Conservation (phyloP, 2,888 invertebrate genomes). For the Napeogenes inachia region DNA sequence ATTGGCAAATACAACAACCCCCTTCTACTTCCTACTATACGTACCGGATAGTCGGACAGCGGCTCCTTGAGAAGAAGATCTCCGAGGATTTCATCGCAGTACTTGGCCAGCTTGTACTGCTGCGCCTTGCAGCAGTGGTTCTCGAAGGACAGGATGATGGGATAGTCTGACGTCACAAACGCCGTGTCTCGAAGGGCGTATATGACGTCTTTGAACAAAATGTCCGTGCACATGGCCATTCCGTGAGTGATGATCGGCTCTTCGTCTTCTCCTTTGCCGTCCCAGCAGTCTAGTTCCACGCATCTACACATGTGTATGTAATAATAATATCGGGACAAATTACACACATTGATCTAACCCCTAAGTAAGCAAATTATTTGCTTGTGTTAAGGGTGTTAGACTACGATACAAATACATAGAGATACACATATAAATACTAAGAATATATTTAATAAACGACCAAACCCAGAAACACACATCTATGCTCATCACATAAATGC, state of each 20-base stretch:
- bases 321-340: too few species aligned
- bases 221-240: conserved; percentile 99
- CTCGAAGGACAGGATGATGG: conserved; percentile 98
- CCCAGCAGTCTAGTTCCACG: conserved; percentile 99
- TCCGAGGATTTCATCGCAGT: conserved; percentile 98
- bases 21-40: conserved; percentile 34
- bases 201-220: conserved; percentile 98
- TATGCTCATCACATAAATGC: too few species aligned
- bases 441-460: too few species aligned
- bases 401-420: too few species aligned
- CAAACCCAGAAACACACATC: too few species aligned
- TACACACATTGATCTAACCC: too few species aligned
- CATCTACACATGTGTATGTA: conserved; percentile 78
- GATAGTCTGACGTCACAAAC: conserved; percentile 98
- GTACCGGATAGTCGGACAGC: conserved; percentile 90
- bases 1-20: not conserved
- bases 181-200: conserved; percentile 98
- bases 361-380: too few species aligned
- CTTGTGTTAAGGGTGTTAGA: too few species aligned
- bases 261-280: conserved; percentile 97
- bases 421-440: too few species aligned
- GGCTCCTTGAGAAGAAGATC: conserved; percentile 94
- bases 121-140: conserved; percentile 99
- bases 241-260: conserved; percentile 99
- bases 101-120: conserved; percentile 98